Conservation (phyloP, 2,113 vertebrate species). For the Irena cyanogastra region DNA sequence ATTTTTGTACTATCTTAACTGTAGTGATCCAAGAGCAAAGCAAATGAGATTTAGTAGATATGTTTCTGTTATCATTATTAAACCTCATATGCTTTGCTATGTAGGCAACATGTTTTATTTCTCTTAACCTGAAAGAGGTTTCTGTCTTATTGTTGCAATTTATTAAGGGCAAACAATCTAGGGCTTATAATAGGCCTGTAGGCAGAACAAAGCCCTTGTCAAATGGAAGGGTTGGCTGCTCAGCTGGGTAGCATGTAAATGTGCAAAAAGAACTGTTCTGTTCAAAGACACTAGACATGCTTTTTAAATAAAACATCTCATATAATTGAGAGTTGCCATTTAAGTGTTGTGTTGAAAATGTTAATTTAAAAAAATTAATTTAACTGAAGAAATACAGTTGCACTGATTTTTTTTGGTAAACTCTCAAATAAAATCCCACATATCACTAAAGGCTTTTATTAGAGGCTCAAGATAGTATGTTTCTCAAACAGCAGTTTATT, state of each 20-base stretch:
- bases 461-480: not conserved
- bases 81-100: constrained; percentile 30
- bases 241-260: constrained; percentile 63
- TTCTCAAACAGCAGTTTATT: not conserved
- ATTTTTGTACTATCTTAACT: constrained; percentile 29
- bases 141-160: constrained; percentile 62
- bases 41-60: constrained; percentile 43
- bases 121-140: constrained; percentile 59
- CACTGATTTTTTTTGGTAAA: not conserved
- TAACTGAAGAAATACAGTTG: not conserved
- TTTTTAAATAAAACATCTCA: constrained; percentile 67
- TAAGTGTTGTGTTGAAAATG: constrained; percentile 36
- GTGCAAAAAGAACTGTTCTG: constrained; percentile 51
- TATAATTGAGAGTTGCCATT: constrained; percentile 58
- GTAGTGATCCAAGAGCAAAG: constrained; percentile 16
- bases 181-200: constrained; percentile 57
- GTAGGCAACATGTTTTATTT: constrained; percentile 32
- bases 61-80: constrained; percentile 50
- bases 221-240: constrained; percentile 62
- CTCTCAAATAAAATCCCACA: not conserved
- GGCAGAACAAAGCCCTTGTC: constrained; percentile 68
- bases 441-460: not conserved
- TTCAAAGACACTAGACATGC: constrained; percentile 55
- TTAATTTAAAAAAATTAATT: constrained; percentile 43
- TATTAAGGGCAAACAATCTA: constrained; percentile 65